phyloP scores from a whole-genome alignment of 2,888 invertebrate species.

The Limnephilus lunatus region DNA sequence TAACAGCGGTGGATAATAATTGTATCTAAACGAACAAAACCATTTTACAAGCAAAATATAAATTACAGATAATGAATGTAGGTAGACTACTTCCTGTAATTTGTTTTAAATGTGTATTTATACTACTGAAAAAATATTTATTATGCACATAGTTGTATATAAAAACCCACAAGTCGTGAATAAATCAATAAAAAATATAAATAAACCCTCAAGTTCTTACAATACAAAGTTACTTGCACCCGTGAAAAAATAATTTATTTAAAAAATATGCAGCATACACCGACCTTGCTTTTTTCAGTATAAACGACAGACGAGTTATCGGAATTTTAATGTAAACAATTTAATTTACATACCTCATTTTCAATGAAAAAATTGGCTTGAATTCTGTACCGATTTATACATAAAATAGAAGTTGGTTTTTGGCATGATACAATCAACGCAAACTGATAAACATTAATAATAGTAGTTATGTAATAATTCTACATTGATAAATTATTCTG shows the following conservation, averaged over 20 bases:
- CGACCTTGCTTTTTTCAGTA: neutral
- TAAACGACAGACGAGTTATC: neutral
- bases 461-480: neutral
- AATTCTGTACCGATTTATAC: neutral
- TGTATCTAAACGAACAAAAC: neutral
- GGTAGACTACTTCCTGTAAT: too few species aligned
- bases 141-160: too few species aligned
- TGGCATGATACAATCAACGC: neutral
- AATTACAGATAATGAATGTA: too few species aligned
- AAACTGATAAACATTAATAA: neutral
- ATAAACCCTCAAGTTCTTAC: too few species aligned
- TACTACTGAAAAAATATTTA: too few species aligned
- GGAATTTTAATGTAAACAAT: neutral
- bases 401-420: neutral
- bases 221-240: too few species aligned
- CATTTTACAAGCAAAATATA: neutral
- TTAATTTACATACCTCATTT: neutral
- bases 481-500: too few species aligned
- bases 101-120: too few species aligned
- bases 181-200: too few species aligned
- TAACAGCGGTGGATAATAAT: neutral
- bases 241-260: too few species aligned
- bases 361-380: conserved; percentile 25
- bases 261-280: neutral
- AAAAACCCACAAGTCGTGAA: too few species aligned